Evolutionary conservation across 2,888 invertebrate species (phyloP), one percentile per base, ranked within the genome.

Genomic region (Chesias legatella): DNA sequence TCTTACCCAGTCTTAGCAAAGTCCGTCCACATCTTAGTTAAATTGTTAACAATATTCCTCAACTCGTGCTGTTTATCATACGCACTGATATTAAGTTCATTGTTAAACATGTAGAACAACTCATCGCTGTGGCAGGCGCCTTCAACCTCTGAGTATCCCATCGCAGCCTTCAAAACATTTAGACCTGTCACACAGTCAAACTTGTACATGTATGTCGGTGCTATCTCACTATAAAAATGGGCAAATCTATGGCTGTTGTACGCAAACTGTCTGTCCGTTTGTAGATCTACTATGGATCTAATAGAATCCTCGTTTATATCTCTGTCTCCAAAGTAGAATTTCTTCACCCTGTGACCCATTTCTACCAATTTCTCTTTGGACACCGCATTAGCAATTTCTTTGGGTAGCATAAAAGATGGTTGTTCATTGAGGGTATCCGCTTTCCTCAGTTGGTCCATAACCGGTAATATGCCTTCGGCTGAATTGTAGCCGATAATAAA

Each of bases 111-210:
- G 48, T 89, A 89, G 23, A 73, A 74, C 7, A 89, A 8, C 1
- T 89, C 89, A 43, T 89, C 89, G 0, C 75, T 80, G 29, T 89
- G 89, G 10, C 73, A 70, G 0, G 75, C 80, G 0, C 88, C 89
- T 1, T 31, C 3, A 0, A 32, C 8, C 0, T 26, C 11, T 5
- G 27, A n/a, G 7, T 11, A 7, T 3, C 61, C 63, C 1, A 56
- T 22, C 3, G 53, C 3, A 6, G 35, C 44, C 44, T 76, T 79
- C 0, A 71, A 27, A n/a, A 73, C 25, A 48, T 80, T 81, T 22
- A 79, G 56, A 9, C 73, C 64, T 0, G 72, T 74, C 1, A 59
- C 63, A 26, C 60, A 71, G 34, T 72, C 64, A 37, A 80, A 79
- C 33, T 53, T 61, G 23, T 75, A 79, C 55, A 78, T 56, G 29